Evolutionary conservation across 2,797 vertebrate genomes (phyloP), one percentile per base, ranked within the genome.

Genomic region (Chloroceryle amazona): DNA sequence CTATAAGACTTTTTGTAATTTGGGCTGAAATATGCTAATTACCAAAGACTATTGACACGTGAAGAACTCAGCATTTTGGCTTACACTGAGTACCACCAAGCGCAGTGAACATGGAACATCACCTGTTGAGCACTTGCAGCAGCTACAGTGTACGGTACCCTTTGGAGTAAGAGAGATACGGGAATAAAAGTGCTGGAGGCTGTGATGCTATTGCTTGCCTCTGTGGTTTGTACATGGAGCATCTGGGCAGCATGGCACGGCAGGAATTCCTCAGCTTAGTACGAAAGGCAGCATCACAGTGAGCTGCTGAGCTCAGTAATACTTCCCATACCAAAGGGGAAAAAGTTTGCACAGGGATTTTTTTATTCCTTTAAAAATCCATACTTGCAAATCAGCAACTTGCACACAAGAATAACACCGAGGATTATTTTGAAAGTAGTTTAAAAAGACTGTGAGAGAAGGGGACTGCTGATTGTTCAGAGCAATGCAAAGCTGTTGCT

Each of bases 1-100:
- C 22, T 52, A 0, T 33, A 58, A 80, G 55, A 29, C 26, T 18
- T 83, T 52, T 94, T 95, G 90, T 88, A 92, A 93, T 96, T 92
- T 89, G 82, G 80, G 88, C 62, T 92, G 90, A 93, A 96, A 94
- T 93, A 94, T 68, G 94, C 82, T 95, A 86, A 95, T 94, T 95
- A 81, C 82, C 28, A 42, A 84, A 94, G 96, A 93, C 92, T 93
- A 86, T 37, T 37, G 41, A 90, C 80, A 96, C 33, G 61, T 96
- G 93, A 96, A 84, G 94, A 96, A 67, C 85, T 94, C 46, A 5
- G 75, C 81, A 72, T 91, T 94, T 93, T 87, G 91, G 81, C 31
- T 46, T 65, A 17, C 71, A 81, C 47, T 61, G 41, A 33, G 31
- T 88, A 80, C 29, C 80, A 61, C 91, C 29, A 37, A 70, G 68